Percentiles rank a stretch among this genome's conserved stretches.
Conservation (phyloP, 2,797 vertebrate species). For the Bryconaethiops microstoma region DNA sequence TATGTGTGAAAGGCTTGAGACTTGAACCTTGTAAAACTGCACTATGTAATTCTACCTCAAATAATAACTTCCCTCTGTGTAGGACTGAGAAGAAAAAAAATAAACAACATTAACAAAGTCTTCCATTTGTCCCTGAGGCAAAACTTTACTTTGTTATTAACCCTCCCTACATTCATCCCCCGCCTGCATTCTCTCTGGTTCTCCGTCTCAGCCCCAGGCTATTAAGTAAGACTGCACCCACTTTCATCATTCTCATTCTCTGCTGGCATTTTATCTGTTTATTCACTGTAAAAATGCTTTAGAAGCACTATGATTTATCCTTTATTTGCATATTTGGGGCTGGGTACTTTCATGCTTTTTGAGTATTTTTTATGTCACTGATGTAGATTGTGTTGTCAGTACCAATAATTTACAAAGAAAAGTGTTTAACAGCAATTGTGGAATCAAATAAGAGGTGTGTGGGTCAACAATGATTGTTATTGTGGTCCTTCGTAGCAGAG, state of each 20-base stretch:
- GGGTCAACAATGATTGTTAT: too few species aligned
- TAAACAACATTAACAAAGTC: conserved; percentile 57
- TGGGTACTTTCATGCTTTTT: background rate
- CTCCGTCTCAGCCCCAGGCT: conserved; percentile 54
- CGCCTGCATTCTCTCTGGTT: conserved; percentile 36
- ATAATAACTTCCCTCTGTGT: conserved; percentile 28
- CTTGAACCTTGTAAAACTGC: conserved; percentile 29
- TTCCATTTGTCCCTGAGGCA: conserved; percentile 58
- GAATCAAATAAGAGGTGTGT: too few species aligned
- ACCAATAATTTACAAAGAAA: too few species aligned
- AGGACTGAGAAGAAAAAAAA: conserved; percentile 35
- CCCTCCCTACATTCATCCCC: conserved; percentile 64
- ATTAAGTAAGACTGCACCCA: conserved; percentile 52
- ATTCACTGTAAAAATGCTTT: conserved; percentile 47
- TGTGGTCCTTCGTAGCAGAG: too few species aligned
- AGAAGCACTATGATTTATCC: conserved; percentile 51
- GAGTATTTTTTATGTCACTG: background rate
- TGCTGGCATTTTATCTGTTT: conserved; percentile 57
- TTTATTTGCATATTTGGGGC: background rate
- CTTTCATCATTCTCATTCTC: conserved; percentile 57
- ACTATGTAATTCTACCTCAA: conserved; percentile 33
- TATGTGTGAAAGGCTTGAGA: background rate
- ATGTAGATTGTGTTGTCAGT: too few species aligned
- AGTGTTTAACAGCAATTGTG: too few species aligned
- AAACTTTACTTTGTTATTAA: conserved; percentile 64